Conservation (phyloP, 2,797 vertebrate species). For the Urocyon cinereoargenteus region DNA sequence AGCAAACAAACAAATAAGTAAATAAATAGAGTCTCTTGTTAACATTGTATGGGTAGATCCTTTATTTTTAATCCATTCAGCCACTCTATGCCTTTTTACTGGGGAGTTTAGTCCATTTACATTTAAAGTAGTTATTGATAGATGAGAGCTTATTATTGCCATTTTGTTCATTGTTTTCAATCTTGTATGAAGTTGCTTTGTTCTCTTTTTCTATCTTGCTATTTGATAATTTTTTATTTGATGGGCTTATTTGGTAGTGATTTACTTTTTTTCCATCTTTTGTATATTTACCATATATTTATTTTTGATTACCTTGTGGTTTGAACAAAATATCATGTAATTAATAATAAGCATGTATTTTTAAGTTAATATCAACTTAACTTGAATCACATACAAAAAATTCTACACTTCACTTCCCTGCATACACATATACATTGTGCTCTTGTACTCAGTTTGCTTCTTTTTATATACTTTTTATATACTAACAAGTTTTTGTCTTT, state of each 20-base stretch:
- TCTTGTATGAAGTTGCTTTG: neutral
- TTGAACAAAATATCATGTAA: neutral
- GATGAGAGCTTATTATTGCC: neutral
- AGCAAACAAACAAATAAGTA: neutral
- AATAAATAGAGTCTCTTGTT: neutral
- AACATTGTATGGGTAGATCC: neutral
- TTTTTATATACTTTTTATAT: neutral
- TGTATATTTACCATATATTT: neutral
- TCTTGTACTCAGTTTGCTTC: neutral
- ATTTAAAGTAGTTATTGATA: neutral
- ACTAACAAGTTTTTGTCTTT: neutral
- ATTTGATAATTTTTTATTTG: neutral
- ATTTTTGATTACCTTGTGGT: neutral
- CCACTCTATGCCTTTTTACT: neutral
- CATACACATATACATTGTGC: neutral
- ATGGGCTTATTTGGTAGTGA: neutral
- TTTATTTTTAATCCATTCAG: neutral
- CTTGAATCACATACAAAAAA: neutral
- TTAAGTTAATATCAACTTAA: neutral
- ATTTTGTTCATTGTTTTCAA: neutral
- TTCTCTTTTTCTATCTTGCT: neutral
- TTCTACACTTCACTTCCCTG: neutral
- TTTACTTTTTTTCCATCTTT: neutral
- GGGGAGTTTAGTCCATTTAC: neutral
- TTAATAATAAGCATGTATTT: neutral